Conservation (phyloP, 2,888 invertebrate genomes). For the Timema cristinae region DNA sequence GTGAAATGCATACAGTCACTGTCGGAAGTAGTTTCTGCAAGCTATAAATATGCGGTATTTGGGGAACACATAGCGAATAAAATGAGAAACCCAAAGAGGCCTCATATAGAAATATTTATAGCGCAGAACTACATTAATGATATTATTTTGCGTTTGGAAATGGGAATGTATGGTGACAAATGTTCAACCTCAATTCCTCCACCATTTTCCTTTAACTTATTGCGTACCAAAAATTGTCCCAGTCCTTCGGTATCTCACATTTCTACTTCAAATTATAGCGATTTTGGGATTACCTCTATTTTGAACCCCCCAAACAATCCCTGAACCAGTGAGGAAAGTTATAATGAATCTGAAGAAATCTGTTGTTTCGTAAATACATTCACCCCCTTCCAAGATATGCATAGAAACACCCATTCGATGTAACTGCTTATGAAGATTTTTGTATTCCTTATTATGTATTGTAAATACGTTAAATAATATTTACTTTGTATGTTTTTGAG, state of each 20-base stretch:
- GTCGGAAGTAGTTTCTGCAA: background rate
- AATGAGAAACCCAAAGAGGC: slow-evolving; percentile 7
- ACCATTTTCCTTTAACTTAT: background rate
- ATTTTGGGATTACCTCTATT: too few species aligned
- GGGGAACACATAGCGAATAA: background rate
- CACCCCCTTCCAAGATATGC: background rate
- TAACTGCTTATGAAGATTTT: too few species aligned
- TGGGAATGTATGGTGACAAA: background rate
- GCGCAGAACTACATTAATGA: background rate
- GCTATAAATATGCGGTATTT: slow-evolving; percentile 1
- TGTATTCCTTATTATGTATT: too few species aligned
- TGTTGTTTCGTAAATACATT: too few species aligned
- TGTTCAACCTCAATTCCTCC: background rate
- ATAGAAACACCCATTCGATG: too few species aligned
- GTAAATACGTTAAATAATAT: too few species aligned
- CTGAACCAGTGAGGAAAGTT: too few species aligned
- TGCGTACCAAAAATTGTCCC: background rate
- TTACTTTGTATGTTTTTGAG: too few species aligned
- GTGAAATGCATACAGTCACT: slow-evolving; percentile 10
- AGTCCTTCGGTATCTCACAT: too few species aligned
- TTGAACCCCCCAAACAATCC: too few species aligned
- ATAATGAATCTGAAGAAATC: too few species aligned
- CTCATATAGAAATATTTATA: background rate
- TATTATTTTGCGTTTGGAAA: background rate
- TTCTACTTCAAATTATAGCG: too few species aligned